These are phyloP conservation scores for Patella caerulea DNA, from an alignment of 2,888 invertebrate genomes.

Conservation along the genomic window DNA sequence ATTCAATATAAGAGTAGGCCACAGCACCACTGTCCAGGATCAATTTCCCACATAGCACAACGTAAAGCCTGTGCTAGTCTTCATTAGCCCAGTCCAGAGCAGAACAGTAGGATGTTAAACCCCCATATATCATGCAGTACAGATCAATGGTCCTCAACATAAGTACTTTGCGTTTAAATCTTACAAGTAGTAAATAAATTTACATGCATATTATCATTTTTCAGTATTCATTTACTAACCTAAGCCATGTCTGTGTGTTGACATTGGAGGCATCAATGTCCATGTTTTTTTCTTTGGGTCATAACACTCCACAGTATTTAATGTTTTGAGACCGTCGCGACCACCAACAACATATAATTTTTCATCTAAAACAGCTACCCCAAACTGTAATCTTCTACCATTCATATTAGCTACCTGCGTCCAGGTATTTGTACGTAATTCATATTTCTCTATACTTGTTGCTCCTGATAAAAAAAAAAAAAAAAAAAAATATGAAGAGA, in stretches of 20 bases:
- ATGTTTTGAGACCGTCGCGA: slow-evolving; percentile 91
- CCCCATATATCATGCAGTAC: too few species aligned
- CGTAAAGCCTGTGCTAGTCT: too few species aligned
- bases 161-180: too few species aligned
- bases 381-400: slow-evolving; percentile 88
- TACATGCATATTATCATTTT: too few species aligned
- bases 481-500: not conserved
- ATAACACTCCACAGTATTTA: slow-evolving; percentile 73
- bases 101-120: too few species aligned
- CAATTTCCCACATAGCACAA: too few species aligned
- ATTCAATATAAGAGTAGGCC: too few species aligned
- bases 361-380: slow-evolving; percentile 81
- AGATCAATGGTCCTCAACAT: too few species aligned
- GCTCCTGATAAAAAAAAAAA: slow-evolving; percentile 76
- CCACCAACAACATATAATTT: slow-evolving; percentile 91
- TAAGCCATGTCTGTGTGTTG: slow-evolving; percentile 81
- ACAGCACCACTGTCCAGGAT: too few species aligned
- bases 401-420: slow-evolving; percentile 83
- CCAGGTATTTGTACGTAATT: slow-evolving; percentile 86
- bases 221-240: slow-evolving; percentile 60
- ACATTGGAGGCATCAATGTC: slow-evolving; percentile 87
- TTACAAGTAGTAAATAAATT: too few species aligned
- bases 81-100: too few species aligned
- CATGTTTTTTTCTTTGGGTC: slow-evolving; percentile 79
- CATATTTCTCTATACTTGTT: slow-evolving; percentile 91